phyloP scores from a whole-genome alignment of 2,888 invertebrate species.

The Pseudococcus viburni region DNA sequence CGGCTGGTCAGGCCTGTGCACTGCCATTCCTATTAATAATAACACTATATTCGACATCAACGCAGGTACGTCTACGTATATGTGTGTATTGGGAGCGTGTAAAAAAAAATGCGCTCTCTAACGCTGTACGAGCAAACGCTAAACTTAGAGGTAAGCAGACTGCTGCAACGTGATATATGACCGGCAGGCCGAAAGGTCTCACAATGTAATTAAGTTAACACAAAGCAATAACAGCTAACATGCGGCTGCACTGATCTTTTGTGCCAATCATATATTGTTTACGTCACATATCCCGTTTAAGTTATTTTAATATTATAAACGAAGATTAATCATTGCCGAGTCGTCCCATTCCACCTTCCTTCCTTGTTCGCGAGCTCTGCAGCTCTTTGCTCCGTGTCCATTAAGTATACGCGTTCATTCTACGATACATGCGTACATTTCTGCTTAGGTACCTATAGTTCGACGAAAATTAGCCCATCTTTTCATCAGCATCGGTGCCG shows the following conservation, averaged over 20 bases:
- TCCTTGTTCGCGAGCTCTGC: not conserved
- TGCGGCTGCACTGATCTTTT: slow-evolving; percentile 66
- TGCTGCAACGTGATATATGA: slow-evolving; percentile 64
- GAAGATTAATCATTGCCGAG: slow-evolving; percentile 64
- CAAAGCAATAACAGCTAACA: slow-evolving; percentile 66
- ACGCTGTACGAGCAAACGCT: not conserved
- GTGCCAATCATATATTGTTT: slow-evolving; percentile 66
- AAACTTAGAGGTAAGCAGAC: not conserved
- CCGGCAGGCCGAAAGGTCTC: slow-evolving; percentile 65
- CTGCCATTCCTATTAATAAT: slow-evolving; percentile 66
- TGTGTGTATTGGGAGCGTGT: slow-evolving; percentile 53
- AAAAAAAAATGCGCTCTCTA: slow-evolving; percentile 46
- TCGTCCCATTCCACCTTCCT: not conserved
- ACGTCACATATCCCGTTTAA: slow-evolving; percentile 62
- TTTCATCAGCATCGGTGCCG: too few species aligned
- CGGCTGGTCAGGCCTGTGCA: not conserved
- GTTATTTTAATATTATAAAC: slow-evolving; percentile 66
- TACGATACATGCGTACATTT: too few species aligned
- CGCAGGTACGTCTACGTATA: not conserved
- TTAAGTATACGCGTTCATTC: not conserved
- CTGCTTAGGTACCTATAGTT: not conserved
- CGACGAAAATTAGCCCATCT: not conserved
- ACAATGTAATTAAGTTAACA: slow-evolving; percentile 67
- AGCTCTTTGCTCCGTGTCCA: not conserved
- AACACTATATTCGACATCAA: not conserved